phyloP scores from a whole-genome alignment of 2,113 vertebrate species.

The Pseudorhombus dupliciocellatus region DNA sequence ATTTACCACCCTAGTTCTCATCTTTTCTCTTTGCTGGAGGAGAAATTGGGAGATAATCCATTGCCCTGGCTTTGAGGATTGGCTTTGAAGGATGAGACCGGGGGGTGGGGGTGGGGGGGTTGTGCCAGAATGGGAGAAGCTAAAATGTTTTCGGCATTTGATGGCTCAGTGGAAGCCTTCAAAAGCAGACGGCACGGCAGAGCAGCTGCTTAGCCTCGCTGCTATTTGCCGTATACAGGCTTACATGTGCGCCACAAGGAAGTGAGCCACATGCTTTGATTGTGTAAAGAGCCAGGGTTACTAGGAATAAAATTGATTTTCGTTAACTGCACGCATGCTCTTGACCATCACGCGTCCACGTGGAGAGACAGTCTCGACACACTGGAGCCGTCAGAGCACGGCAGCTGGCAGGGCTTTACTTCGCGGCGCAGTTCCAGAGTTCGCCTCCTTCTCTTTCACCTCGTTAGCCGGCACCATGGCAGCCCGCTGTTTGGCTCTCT shows the following conservation, averaged over 20 bases:
- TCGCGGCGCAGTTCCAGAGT: conserved; percentile 44
- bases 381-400: conserved; percentile 41
- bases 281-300: neutral
- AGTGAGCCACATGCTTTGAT: conserved; percentile 40
- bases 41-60: conserved; percentile 73
- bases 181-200: conserved; percentile 37
- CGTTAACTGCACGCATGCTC: neutral
- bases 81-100: conserved; percentile 73
- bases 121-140: conserved; percentile 55
- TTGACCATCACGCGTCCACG: conserved; percentile 1
- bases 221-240: conserved; percentile 54
- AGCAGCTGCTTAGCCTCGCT: conserved; percentile 58
- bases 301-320: conserved; percentile 16
- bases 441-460: conserved; percentile 50
- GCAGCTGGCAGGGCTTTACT: conserved; percentile 53
- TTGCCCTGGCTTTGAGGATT: conserved; percentile 67
- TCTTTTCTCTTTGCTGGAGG: conserved; percentile 46
- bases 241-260: conserved; percentile 44
- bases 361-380: conserved; percentile 22
- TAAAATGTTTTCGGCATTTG: conserved; percentile 65
- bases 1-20: conserved; percentile 51
- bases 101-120: neutral
- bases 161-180: conserved; percentile 64
- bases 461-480: conserved; percentile 38
- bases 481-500: neutral